Base-by-base conservation (phyloP, 1,140 invertebrate genomes). In the Drosophila sucinea region DNA sequence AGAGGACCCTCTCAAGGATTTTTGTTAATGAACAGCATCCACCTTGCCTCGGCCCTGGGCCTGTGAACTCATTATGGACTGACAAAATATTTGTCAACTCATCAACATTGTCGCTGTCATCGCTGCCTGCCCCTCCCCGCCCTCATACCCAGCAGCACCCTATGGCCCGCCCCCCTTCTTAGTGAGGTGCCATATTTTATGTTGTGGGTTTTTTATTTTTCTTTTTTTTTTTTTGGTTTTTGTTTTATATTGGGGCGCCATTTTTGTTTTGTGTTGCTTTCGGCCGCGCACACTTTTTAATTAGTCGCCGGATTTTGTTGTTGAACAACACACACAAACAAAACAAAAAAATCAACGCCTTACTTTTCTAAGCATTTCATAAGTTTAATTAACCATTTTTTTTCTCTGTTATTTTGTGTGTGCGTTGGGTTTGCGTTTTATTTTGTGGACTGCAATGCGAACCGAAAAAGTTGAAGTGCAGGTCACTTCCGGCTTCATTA, bases 11-110 rank as follows among this genome's bases (percentile, higher is more conserved):
- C 44, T 51, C 44, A 51, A 51, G 44, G 44, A 27, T 51, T 27
- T 51, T 51, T 51, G 44, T 51, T 51, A 51, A 78, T 78, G 72
- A 78, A 77, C 75, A 67, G 71, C 61, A 61, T 68, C 54, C 35
- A 44, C 47, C 40, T 57, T 58, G 56, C 33, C 41, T 33, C 38
- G 27, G 30, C 55, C 33, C 29, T 55, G 35, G 55, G n/a, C 29
- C 7, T 64, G 66, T 44, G 41, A 77, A 80, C 83, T 87, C 83
- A 89, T 89, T 87, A 87, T 89, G 80, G 44, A 58, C 80, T 80
- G 83, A 73, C 85, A 90, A 90, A 89, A 89, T 89, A 85, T 90
- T 89, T 89, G 85, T 89, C 85, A 90, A 90, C 85, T 90, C 85
- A 89, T 90, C 85, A 89, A 74, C 68, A 69, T 54, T 47, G 71